These are phyloP conservation scores for Xiphorhynchus erythropygius DNA, from an alignment of 2,797 vertebrate species.

Conservation along the genomic window DNA sequence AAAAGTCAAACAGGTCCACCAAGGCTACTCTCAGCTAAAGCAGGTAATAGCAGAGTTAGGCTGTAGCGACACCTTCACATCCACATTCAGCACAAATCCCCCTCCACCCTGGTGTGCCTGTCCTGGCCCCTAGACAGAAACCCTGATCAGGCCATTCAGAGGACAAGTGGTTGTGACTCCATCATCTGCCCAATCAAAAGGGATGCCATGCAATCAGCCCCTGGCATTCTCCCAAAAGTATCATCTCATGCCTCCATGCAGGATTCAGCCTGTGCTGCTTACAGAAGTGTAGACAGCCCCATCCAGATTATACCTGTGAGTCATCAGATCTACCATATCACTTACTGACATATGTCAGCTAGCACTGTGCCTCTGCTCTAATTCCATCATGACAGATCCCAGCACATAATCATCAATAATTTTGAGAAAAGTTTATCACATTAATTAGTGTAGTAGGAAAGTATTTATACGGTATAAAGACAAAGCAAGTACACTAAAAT, in stretches of 20 bases:
- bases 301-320: fast-evolving
- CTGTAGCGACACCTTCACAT: not conserved
- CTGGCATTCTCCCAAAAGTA: not conserved
- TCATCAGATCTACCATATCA: not conserved
- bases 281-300: not conserved
- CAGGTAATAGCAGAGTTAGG: not conserved
- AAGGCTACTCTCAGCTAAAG: not conserved
- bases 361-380: not conserved
- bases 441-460: not conserved
- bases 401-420: not conserved
- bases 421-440: not conserved
- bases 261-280: fast-evolving
- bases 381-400: fast-evolving
- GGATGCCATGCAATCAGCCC: fast-evolving
- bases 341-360: not conserved
- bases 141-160: not conserved
- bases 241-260: fast-evolving
- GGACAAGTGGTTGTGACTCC: fast-evolving
- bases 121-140: not conserved
- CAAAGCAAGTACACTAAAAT: not conserved
- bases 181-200: not conserved
- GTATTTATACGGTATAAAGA: not conserved
- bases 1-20: not conserved
- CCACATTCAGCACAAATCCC: not conserved
- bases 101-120: not conserved